Percentiles rank a stretch among this genome's conserved stretches.
These are phyloP conservation scores for Gambusia affinis DNA, from an alignment of 2,113 vertebrate genomes.

Conservation along the genomic window DNA sequence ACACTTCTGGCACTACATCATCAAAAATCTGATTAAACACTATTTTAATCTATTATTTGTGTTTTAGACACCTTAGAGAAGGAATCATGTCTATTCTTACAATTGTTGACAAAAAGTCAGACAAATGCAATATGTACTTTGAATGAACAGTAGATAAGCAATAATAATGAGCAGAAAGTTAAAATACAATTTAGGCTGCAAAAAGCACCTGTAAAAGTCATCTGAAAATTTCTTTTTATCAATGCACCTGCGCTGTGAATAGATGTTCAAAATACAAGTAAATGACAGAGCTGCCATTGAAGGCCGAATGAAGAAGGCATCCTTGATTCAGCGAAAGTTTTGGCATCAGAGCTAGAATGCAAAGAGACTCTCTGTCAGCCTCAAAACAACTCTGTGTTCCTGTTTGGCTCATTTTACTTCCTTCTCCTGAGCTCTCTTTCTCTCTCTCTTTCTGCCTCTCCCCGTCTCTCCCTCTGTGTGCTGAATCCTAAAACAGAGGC, in stretches of 20 bases:
- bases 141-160: background rate
- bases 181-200: slow-evolving; percentile 20
- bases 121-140: background rate
- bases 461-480: slow-evolving; percentile 53
- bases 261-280: slow-evolving; percentile 55
- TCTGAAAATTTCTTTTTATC: slow-evolving; percentile 65
- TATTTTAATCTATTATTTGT: too few species aligned
- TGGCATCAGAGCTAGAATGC: slow-evolving; percentile 67
- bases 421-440: slow-evolving; percentile 55
- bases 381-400: slow-evolving; percentile 74
- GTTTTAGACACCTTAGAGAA: too few species aligned
- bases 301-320: slow-evolving; percentile 62
- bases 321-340: slow-evolving; percentile 66
- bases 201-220: slow-evolving; percentile 58
- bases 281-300: slow-evolving; percentile 76
- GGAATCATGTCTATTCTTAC: background rate
- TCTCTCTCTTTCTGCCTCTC: slow-evolving; percentile 40
- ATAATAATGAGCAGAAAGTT: background rate
- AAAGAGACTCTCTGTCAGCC: slow-evolving; percentile 67
- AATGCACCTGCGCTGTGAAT: slow-evolving; percentile 72
- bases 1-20: too few species aligned
- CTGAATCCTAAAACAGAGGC: slow-evolving; percentile 70
- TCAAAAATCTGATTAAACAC: too few species aligned
- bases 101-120: background rate
- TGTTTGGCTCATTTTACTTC: slow-evolving; percentile 76